Evolutionary conservation across 2,113 vertebrate species (phyloP).

Genomic region (Anoura caudifer): DNA sequence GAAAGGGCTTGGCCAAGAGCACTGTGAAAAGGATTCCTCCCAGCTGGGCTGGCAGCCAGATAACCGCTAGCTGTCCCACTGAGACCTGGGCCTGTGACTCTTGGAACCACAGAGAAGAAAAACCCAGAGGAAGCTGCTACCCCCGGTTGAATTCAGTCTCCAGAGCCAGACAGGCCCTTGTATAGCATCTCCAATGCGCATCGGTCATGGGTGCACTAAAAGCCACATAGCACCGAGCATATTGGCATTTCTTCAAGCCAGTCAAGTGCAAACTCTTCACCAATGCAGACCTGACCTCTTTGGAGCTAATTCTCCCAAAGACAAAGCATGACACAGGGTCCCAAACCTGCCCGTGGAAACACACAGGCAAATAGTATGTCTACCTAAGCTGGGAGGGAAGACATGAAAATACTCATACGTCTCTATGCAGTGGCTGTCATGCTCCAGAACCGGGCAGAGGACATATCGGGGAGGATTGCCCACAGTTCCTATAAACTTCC

Average conservation of each 20-base stretch:
- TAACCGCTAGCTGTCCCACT: neutral
- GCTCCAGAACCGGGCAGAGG: neutral
- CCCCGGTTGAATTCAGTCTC: neutral
- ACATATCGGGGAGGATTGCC: rapidly evolving
- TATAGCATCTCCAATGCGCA: rapidly evolving
- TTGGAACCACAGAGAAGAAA: neutral
- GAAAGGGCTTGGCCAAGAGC: neutral
- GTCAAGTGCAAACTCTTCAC: neutral
- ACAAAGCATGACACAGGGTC: neutral
- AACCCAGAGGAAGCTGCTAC: neutral
- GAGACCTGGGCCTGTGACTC: neutral
- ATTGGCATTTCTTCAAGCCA: neutral
- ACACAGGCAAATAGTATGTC: neutral
- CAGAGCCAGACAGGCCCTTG: neutral
- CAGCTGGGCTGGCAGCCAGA: neutral
- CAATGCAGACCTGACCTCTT: neutral
- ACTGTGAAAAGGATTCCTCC: neutral
- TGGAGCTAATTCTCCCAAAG: neutral
- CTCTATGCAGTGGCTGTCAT: neutral
- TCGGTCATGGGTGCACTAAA: rapidly evolving
- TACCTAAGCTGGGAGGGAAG: neutral
- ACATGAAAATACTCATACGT: neutral
- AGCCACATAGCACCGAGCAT: rapidly evolving
- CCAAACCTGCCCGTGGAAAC: neutral
- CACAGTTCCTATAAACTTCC: neutral